These are phyloP conservation scores for Barnardius zonarius DNA, from an alignment of 2,113 vertebrate genomes.

Conservation along the genomic window DNA sequence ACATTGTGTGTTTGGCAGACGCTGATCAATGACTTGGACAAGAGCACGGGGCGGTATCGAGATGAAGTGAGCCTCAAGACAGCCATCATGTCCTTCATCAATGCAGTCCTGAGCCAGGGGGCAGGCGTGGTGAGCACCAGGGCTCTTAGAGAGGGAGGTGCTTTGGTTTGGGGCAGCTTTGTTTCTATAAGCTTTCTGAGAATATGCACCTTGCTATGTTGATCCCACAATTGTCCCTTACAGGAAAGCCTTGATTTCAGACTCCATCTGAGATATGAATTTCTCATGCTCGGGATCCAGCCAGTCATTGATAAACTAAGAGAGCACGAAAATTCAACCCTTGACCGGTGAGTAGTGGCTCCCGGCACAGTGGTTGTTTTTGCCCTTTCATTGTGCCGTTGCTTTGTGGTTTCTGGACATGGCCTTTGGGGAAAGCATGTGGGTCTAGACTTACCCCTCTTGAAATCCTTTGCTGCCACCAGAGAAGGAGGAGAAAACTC, in stretches of 20 bases:
- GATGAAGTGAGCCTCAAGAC: conserved; percentile 99
- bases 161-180: neutral
- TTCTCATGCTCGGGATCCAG: conserved; percentile 98
- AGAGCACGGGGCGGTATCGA: conserved; percentile 92
- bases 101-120: conserved; percentile 95
- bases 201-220: neutral
- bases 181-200: neutral
- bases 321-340: conserved; percentile 94
- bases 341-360: conserved; percentile 85
- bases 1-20: conserved; percentile 72
- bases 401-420: neutral
- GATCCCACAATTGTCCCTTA: neutral
- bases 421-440: neutral
- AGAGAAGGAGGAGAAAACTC: neutral
- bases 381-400: neutral
- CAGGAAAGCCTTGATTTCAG: conserved; percentile 97
- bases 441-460: neutral
- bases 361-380: neutral
- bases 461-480: neutral
- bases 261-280: conserved; percentile 96
- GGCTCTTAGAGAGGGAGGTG: neutral
- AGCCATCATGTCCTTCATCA: conserved; percentile 99
- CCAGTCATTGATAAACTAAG: conserved; percentile 97
- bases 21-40: conserved; percentile 94
- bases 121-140: conserved; percentile 86